phyloP scores from a whole-genome alignment of 2,113 vertebrate species.

The Ctenodactylus gundi region DNA sequence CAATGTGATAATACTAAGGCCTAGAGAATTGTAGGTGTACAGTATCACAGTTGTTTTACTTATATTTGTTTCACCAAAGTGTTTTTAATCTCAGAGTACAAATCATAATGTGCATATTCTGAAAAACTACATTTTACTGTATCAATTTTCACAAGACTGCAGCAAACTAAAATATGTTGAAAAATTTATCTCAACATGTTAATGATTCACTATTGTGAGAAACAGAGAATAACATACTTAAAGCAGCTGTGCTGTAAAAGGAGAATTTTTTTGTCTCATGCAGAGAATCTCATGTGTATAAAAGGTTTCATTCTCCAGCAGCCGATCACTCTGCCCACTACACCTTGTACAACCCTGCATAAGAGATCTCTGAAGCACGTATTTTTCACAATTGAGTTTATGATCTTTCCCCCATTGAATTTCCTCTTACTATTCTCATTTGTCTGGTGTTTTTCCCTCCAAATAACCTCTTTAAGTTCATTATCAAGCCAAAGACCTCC shows the following conservation, averaged over 20 bases:
- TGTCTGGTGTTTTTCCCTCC: not conserved
- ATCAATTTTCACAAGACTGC: constrained; percentile 2
- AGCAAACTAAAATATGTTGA: not conserved
- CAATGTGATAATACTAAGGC: not conserved
- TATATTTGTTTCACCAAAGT: not conserved
- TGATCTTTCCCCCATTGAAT: not conserved
- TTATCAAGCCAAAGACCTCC: not conserved
- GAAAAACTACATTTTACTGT: not conserved
- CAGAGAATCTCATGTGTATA: not conserved
- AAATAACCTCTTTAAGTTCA: not conserved
- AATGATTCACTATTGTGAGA: not conserved
- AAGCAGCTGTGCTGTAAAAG: not conserved
- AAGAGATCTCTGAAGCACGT: not conserved
- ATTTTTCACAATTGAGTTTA: not conserved
- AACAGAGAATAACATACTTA: not conserved
- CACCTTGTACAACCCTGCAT: not conserved
- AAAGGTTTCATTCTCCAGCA: not conserved
- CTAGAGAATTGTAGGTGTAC: not conserved
- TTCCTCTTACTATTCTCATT: not conserved
- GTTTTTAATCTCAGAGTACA: not conserved
- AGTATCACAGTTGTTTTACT: not conserved
- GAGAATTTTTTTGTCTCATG: not conserved
- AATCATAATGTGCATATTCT: not conserved
- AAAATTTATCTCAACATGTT: constrained; percentile 6
- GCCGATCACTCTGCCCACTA: not conserved